Base-by-base conservation (phyloP, 2,113 vertebrate species). In the Periophthalmodon schlosseri region DNA sequence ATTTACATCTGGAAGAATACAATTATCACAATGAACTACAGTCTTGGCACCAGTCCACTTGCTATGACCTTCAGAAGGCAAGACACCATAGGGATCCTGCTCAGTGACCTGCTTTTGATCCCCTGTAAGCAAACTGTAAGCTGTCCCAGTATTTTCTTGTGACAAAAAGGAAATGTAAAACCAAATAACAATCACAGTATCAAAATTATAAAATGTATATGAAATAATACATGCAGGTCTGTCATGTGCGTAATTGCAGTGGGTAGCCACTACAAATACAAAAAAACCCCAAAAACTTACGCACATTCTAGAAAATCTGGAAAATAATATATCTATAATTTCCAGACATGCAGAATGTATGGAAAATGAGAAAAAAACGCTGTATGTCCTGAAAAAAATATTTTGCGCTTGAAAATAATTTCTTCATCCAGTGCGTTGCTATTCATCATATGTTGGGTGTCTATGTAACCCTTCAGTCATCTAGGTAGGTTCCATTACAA, bases 1-100 rank as follows among this genome's bases (percentile, higher is more conserved):
- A 76, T 73, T 89, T 82, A 90, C 89, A 91, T 91, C 87, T 91
- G 90, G 79, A 74, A 88, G 80, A 91, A 88, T 86, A 83, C 73
- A 84, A 83, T 81, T 73, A 73, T 75, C 77, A 77, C 83, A 82
- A 86, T 81, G 74, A 86, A 86, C 75, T 84, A 82, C 4, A 73
- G 69, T 69, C 76, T 81, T 79, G 76, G 86, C 82, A 79, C 71
- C 69, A 52, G 50, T 76, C 77, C 61, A 66, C 74, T 75, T 83
- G 63, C 54, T 56, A 33, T 77, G 78, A 68, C 80, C 83, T 84
- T 78, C 73, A 73, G 75, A 79, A 81, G 67, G 76, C 74, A 60
- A 72, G 67, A 66, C 75, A 80, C 76, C 75, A 68, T 61, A 69
- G 63, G 50, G 50, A 72, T 72, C 64, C 60, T 63, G 70, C 74